Base-by-base conservation (phyloP, 2,888 invertebrate species). In the Polydrusus pterygomalis region DNA sequence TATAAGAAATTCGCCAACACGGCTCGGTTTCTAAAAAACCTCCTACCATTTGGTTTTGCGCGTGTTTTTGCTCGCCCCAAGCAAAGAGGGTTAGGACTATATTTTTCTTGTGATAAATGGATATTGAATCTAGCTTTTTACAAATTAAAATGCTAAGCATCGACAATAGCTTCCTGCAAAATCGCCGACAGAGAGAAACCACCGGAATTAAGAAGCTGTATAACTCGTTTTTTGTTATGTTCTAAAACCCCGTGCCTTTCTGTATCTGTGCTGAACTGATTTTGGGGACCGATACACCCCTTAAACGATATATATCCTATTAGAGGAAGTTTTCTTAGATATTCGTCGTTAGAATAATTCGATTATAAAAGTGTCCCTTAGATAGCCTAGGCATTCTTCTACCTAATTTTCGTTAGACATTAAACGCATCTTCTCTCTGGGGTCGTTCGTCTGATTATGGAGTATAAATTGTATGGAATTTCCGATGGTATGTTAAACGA, bases 131-230 rank as follows among this genome's bases (percentile, higher is more conserved):
- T 81, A 82, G 83, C 75, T 84, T 83, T 81, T 83, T 86, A 79
- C 85, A 85, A 82, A 80, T 83, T 85, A 87, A 92, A 87, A 93
- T 93, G 93, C 88, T 93, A 88, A 91, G 91, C 88, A 89, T 93
- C 83, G 92, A 93, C 87, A 93, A 93, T 88, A 92, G 92, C 86
- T 90, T 95, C 84, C 91, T 95, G 77, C 93, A 94, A 87, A 94
- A 93, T 86, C 95, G 94, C 87, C 92, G 95, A 84, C 95, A 95
- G 88, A 90, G 94, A 86, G 95, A 95, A 88, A 94, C 94, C 30
- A 95, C 95, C 63, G 95, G 95, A 78, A 94, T 95, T 85, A 95
- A 95, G 89, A 95, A 95, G 88, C 89, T 95, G 86, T 95, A 95
- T 89, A 95, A 95, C 89, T 95, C 95, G 78, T 95, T 95, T 89